Evolutionary conservation across 2,113 vertebrate genomes (phyloP), one percentile per base, ranked within the genome.

Genomic region (Larimichthys crocea): DNA sequence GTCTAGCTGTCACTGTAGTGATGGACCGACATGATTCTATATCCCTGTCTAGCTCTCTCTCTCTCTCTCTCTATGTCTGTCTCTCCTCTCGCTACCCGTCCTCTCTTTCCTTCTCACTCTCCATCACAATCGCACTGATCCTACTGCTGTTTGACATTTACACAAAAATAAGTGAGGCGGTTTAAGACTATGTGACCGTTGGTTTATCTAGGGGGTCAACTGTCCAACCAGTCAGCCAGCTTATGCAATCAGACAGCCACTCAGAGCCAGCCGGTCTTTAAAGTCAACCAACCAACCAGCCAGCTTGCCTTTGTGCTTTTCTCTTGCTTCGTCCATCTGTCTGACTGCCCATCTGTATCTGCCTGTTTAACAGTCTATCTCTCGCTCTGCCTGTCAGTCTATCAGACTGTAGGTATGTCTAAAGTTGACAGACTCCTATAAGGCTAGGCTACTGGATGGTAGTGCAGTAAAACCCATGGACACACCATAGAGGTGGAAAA

Each of bases 71-170:
- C 46, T 77, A 40, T 63, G 15, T 65, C 50, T 67, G n/a, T 66
- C 12, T 17, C 53, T 15, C 29, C 42, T 56, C 22, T 40, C 15
- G 48, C 61, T 63, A 49, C 17, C 49, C 14, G 57, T 65, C 12
- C 59, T 40, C 10, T 74, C 57, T 59, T 46, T 72, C 35, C 49
- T 48, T 59, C 71, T 29, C 24, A 1, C 61, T 71, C 59, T 64
- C 49, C 16, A 22, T 76, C 53, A 19, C 65, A 63, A 71, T 67
- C 69, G 65, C 61, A 53, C 62, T 82, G 79, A 79, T 89, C 83
- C 71, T 74, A 46, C 40, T 20, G 70, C 80, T 84, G 79, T 87
- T 86, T 90, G 86, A 89, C 80, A 89, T 91, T 88, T 83, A 88
- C 68, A 31, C n/a, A 29, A 86, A 90, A 91, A 78, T 76, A 82